These are phyloP conservation scores for Calephelis virginiensis DNA, from an alignment of 1,140 invertebrate species.

Conservation along the genomic window DNA sequence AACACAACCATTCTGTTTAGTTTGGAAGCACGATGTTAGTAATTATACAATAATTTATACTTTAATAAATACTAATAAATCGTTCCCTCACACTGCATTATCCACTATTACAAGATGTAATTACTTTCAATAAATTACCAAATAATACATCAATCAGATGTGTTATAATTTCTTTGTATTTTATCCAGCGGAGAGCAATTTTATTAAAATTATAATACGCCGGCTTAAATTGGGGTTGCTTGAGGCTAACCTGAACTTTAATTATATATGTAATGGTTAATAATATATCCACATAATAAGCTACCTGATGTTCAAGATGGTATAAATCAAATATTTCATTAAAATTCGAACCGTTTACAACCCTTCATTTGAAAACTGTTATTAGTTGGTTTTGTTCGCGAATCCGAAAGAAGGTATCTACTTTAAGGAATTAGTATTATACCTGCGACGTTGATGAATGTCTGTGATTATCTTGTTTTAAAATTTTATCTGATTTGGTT, in stretches of 20 bases:
- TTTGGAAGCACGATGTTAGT: slow-evolving; percentile 67
- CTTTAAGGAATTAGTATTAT: slow-evolving; percentile 54
- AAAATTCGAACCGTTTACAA: slow-evolving; percentile 61
- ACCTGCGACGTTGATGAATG: slow-evolving; percentile 66
- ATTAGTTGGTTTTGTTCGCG: slow-evolving; percentile 61
- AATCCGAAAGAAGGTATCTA: slow-evolving; percentile 44
- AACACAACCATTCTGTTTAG: slow-evolving; percentile 72
- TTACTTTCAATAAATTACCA: slow-evolving; percentile 76
- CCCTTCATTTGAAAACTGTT: slow-evolving; percentile 65
- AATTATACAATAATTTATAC: slow-evolving; percentile 78
- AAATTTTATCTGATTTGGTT: neutral
- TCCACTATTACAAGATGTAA: slow-evolving; percentile 74
- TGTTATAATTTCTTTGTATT: slow-evolving; percentile 71
- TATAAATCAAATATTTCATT: slow-evolving; percentile 78
- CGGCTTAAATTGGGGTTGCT: slow-evolving; percentile 72
- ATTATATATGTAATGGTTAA: slow-evolving; percentile 77
- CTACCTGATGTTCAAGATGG: slow-evolving; percentile 67
- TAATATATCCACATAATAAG: slow-evolving; percentile 76
- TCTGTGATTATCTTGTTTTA: slow-evolving; percentile 3
- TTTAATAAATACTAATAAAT: slow-evolving; percentile 78
- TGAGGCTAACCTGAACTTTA: slow-evolving; percentile 64
- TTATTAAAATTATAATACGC: slow-evolving; percentile 72
- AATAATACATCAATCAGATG: slow-evolving; percentile 78
- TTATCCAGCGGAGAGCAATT: slow-evolving; percentile 61
- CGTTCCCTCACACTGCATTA: slow-evolving; percentile 60